Percentiles rank a stretch among this genome's conserved stretches.
phyloP scores from a whole-genome alignment of 1,140 invertebrate species.

The Heliconius himera region DNA sequence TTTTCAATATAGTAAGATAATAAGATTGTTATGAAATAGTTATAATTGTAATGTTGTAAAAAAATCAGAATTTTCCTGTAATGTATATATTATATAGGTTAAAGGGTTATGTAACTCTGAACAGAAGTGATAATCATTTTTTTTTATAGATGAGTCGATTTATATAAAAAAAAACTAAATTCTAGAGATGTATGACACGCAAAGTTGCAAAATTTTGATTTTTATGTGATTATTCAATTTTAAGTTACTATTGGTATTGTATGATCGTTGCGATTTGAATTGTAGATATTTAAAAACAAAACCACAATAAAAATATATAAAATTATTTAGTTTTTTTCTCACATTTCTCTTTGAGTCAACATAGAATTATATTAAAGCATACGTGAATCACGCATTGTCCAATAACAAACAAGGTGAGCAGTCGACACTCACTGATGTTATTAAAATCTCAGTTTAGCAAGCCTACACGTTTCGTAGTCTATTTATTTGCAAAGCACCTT shows the following conservation, averaged over 20 bases:
- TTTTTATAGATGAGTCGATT: conserved; percentile 39
- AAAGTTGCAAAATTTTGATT: conserved; percentile 56
- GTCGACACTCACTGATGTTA: neutral
- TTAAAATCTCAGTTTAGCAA: neutral
- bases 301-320: conserved; percentile 68
- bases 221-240: conserved; percentile 67
- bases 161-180: conserved; percentile 52
- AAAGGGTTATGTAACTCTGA: conserved; percentile 37
- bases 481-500: neutral
- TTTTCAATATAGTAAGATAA: conserved; percentile 43
- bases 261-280: conserved; percentile 58
- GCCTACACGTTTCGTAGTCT: neutral
- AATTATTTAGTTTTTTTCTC: conserved; percentile 38
- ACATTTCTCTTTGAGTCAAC: neutral
- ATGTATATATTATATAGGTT: conserved; percentile 29
- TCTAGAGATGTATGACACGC: conserved; percentile 53
- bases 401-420: neutral
- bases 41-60: conserved; percentile 28
- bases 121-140: conserved; percentile 48
- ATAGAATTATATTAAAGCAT: neutral
- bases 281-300: conserved; percentile 68
- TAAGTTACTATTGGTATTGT: conserved; percentile 64
- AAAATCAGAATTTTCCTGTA: conserved; percentile 25
- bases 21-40: conserved; percentile 35
- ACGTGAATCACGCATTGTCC: neutral